Evolutionary conservation across 2,797 vertebrate genomes (phyloP).

Genomic region (Centroberyx gerrardi): DNA sequence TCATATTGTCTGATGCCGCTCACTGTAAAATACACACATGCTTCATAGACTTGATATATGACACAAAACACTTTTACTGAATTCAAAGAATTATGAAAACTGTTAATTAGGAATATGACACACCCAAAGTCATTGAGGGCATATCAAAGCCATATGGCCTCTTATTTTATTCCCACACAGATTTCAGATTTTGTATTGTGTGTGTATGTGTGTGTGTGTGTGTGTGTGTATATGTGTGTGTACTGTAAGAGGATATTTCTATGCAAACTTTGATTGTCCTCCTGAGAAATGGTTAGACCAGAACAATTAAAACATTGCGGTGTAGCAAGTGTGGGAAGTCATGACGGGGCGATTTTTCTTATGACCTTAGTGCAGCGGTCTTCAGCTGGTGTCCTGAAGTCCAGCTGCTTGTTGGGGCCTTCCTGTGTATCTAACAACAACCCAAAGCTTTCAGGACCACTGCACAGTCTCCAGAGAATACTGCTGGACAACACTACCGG

Average conservation of each 20-base stretch:
- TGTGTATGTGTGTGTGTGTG: background rate
- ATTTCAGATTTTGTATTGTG: conserved; percentile 6
- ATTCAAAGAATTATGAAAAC: conserved; percentile 44
- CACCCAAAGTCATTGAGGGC: conserved; percentile 56
- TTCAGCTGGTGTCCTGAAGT: conserved; percentile 22
- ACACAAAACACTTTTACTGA: conserved; percentile 55
- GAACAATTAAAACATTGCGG: conserved; percentile 18
- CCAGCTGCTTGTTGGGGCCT: conserved; percentile 41
- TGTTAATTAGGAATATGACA: conserved; percentile 53
- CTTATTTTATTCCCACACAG: background rate
- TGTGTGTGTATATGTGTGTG: background rate
- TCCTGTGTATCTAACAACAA: conserved; percentile 49
- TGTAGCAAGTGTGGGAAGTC: conserved; percentile 59
- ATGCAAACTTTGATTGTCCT: background rate
- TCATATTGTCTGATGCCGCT: conserved; percentile 50
- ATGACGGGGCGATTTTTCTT: conserved; percentile 67
- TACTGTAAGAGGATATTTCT: background rate
- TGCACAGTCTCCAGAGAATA: conserved; percentile 35
- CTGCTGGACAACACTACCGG: conserved; percentile 57
- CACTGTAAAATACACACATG: conserved; percentile 63
- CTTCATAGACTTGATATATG: conserved; percentile 50
- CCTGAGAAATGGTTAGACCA: conserved; percentile 1
- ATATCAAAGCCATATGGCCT: conserved; percentile 9
- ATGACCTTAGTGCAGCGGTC: conserved; percentile 45
- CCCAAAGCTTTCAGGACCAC: conserved; percentile 34